These are phyloP conservation scores for Ormia ochracea DNA, from an alignment of 2,888 invertebrate species.

Conservation along the genomic window DNA sequence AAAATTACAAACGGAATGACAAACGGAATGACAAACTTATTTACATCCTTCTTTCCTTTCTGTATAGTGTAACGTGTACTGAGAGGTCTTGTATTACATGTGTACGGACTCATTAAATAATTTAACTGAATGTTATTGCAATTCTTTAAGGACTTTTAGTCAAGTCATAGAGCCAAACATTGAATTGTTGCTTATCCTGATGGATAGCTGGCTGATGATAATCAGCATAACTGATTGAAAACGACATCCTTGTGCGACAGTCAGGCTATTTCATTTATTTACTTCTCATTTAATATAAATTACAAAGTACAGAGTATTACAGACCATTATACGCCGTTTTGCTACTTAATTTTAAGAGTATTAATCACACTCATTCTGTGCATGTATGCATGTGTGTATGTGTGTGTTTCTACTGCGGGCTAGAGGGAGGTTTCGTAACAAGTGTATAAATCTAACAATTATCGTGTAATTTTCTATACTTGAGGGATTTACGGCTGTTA, in stretches of 20 bases:
- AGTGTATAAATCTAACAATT: slow-evolving; percentile 37
- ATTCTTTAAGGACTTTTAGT: no score
- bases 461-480: slow-evolving; percentile 28
- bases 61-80: no score
- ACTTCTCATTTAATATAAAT: not conserved
- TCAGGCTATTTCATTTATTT: slow-evolving; percentile 11
- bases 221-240: slow-evolving; percentile 46
- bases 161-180: slow-evolving; percentile 28
- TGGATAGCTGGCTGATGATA: slow-evolving; percentile 17
- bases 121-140: no score
- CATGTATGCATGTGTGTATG: no score
- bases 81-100: no score
- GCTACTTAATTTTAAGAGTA: slow-evolving; percentile 15
- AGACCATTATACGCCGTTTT: slow-evolving; percentile 13
- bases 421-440: slow-evolving; percentile 26
- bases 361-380: slow-evolving; percentile 37
- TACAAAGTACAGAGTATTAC: not conserved
- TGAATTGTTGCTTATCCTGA: slow-evolving; percentile 6
- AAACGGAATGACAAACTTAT: no score
- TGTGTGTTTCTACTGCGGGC: no score
- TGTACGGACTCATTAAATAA: no score
- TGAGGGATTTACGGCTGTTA: slow-evolving; percentile 17
- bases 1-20: no score
- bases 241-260: slow-evolving; percentile 7
- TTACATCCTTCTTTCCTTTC: no score